These are phyloP conservation scores for Drosophila azteca DNA, from an alignment of 1,140 invertebrate species.

Conservation along the genomic window DNA sequence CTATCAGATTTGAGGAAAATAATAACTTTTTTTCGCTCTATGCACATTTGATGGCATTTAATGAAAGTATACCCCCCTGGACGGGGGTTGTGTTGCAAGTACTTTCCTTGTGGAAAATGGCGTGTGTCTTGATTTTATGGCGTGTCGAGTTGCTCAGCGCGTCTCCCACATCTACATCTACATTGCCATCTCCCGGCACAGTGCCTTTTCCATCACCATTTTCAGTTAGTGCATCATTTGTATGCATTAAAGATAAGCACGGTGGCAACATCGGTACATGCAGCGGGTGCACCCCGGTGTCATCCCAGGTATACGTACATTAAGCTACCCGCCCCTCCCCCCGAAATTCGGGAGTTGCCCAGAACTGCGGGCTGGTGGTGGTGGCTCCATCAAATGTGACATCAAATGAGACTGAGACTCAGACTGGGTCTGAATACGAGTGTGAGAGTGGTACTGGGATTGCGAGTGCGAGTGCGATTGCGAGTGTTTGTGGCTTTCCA, in stretches of 20 bases:
- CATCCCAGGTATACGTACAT: conserved; percentile 34
- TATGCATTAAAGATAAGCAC: conserved; percentile 70
- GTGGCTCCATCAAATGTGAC: conserved; percentile 35
- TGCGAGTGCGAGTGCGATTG: too few species aligned
- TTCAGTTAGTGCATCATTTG: conserved; percentile 76
- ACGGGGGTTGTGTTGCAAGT: background rate
- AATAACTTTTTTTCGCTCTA: conserved; percentile 46
- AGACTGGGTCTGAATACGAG: background rate
- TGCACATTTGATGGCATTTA: conserved; percentile 62
- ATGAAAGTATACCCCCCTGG: conserved; percentile 32
- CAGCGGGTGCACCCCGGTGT: background rate
- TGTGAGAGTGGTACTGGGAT: too few species aligned
- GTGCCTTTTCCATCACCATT: conserved; percentile 48
- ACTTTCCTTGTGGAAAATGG: conserved; percentile 35
- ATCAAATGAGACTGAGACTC: conserved; percentile 31
- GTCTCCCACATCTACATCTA: conserved; percentile 9
- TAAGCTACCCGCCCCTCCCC: conserved; percentile 27
- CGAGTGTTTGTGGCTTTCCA: conserved; percentile 31
- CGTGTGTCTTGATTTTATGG: conserved; percentile 73
- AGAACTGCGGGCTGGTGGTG: background rate
- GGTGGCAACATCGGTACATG: conserved; percentile 16
- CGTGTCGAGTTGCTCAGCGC: conserved; percentile 32
- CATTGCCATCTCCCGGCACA: conserved; percentile 5
- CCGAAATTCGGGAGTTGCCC: background rate
- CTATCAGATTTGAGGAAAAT: conserved; percentile 1